Evolutionary conservation across 2,113 vertebrate species (phyloP).

Genomic region (Sisor rabdophorus): DNA sequence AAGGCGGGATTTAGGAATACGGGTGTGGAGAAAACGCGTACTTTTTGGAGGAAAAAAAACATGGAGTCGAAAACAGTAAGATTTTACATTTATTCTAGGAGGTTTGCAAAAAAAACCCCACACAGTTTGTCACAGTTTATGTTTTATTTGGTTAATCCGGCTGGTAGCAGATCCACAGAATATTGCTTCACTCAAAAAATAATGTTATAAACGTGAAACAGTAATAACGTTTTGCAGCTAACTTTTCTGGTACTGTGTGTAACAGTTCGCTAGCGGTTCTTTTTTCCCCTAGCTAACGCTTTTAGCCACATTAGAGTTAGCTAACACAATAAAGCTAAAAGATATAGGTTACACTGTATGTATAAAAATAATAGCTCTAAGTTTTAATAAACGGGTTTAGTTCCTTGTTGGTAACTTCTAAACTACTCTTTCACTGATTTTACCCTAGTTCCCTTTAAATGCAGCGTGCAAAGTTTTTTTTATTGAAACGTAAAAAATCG

Average conservation of each 20-base stretch:
- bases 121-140: neutral
- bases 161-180: neutral
- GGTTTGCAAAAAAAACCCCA: neutral
- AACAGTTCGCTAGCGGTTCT: constrained; percentile 10
- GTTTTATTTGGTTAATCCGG: neutral
- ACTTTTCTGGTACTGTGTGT: constrained; percentile 2
- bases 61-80: constrained; percentile 41
- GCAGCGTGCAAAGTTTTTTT: neutral
- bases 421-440: neutral
- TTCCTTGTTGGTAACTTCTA: neutral
- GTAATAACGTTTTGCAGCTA: neutral
- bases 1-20: neutral
- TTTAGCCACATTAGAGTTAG: constrained; percentile 26
- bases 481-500: neutral
- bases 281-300: constrained; percentile 2
- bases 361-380: neutral
- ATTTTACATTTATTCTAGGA: constrained; percentile 9
- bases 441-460: neutral
- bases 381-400: no score
- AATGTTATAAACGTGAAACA: neutral
- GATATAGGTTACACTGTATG: neutral
- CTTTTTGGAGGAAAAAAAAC: constrained; percentile 7
- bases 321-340: no score
- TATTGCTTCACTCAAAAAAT: neutral
- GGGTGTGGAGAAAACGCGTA: neutral